Evolutionary conservation across 2,113 vertebrate genomes (phyloP).

Genomic region (Hipposideros armiger): DNA sequence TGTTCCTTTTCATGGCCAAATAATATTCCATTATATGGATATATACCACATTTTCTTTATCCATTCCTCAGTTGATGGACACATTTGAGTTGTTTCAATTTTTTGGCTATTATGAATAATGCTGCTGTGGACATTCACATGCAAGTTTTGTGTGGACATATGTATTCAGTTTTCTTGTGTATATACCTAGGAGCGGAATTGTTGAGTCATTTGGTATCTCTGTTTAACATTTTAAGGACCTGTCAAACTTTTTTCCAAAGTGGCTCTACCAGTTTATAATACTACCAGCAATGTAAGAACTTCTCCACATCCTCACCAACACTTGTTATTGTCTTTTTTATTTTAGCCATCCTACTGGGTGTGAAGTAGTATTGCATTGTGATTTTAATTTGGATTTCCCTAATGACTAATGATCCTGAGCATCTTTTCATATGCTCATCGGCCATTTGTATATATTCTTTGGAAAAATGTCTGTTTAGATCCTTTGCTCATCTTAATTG

Average conservation of each 20-base stretch:
- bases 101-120: neutral
- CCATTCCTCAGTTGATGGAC: neutral
- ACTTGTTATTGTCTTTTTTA: neutral
- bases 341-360: neutral
- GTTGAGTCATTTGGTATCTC: neutral
- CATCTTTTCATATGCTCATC: neutral
- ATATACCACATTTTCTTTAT: neutral
- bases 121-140: neutral
- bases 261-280: neutral
- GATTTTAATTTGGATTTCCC: conserved; percentile 10
- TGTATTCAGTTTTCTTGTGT: neutral
- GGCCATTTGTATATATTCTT: neutral
- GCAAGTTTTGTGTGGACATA: neutral
- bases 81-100: neutral
- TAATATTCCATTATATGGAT: neutral
- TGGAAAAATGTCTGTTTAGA: neutral
- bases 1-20: neutral
- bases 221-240: neutral
- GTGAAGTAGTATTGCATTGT: neutral
- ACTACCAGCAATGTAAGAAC: neutral
- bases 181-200: neutral
- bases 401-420: neutral
- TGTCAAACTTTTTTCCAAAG: neutral
- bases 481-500: neutral
- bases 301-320: neutral